Conservation (phyloP, 35 echinoderm and acorn worm genomes). For the Patiria miniata region DNA sequence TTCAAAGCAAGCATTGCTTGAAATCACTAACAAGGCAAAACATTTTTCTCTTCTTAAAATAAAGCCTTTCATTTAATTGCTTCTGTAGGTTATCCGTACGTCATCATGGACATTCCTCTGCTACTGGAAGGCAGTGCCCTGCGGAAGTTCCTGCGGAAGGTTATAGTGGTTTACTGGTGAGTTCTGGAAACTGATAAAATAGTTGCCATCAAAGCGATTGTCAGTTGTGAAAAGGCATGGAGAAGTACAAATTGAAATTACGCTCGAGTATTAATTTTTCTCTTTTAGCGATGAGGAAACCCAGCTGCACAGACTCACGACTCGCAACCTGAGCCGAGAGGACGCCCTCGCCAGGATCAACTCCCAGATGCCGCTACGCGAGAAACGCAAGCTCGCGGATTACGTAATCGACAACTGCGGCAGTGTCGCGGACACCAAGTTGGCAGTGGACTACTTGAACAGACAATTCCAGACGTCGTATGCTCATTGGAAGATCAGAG, state of each 20-base stretch:
- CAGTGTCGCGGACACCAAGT: conserved; percentile 54
- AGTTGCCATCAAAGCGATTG: background rate
- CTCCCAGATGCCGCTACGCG: conserved; percentile 62
- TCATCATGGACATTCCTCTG: conserved; percentile 88
- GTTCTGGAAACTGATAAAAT: no score
- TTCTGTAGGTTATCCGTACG: conserved; percentile 76
- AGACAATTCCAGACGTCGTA: conserved; percentile 43
- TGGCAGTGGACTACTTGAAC: conserved; percentile 56
- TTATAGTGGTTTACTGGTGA: conserved; percentile 93
- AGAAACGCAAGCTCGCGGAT: conserved; percentile 75
- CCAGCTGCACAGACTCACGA: conserved; percentile 77
- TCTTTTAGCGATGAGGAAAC: conserved; percentile 73
- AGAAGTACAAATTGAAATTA: background rate
- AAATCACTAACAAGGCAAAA: no score
- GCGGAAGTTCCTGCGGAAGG: conserved; percentile 67
- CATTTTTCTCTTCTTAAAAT: no score
- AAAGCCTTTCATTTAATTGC: no score
- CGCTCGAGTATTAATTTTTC: conserved; percentile 8
- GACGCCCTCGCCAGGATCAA: conserved; percentile 79
- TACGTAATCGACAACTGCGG: conserved; percentile 82
- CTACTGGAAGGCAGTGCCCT: conserved; percentile 87
- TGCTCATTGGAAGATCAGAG: conserved; percentile 71
- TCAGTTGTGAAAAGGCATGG: background rate
- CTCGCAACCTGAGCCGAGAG: conserved; percentile 67
- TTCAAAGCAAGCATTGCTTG: no score